Conservation (phyloP, 2,797 vertebrate species). For the Tragopan temminckii region DNA sequence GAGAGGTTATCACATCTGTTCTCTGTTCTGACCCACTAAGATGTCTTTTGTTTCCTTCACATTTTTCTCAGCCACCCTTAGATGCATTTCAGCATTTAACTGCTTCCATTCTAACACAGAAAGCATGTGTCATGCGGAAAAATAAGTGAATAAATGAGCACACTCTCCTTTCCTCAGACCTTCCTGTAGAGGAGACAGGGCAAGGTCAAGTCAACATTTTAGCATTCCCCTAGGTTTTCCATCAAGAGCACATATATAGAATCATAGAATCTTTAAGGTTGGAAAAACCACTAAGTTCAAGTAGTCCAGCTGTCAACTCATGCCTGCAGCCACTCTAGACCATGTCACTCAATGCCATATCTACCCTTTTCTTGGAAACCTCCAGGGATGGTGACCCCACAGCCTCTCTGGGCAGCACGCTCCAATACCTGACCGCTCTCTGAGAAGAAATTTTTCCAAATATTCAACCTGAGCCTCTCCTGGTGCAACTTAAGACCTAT, state of each 20-base stretch:
- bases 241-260: neutral
- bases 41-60: slow-evolving; percentile 78
- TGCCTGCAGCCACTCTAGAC: too few species aligned
- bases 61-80: slow-evolving; percentile 30
- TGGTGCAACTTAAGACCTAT: too few species aligned
- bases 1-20: slow-evolving; percentile 80
- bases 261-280: too few species aligned
- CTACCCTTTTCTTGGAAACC: too few species aligned
- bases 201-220: neutral
- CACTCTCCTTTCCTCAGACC: neutral
- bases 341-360: too few species aligned
- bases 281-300: too few species aligned
- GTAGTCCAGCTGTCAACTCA: too few species aligned
- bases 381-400: too few species aligned
- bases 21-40: slow-evolving; percentile 78
- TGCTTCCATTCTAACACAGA: neutral
- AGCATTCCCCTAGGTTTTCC: neutral
- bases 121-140: neutral
- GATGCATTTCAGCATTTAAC: neutral
- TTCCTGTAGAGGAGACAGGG: neutral
- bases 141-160: neutral
- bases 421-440: too few species aligned
- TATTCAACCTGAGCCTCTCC: too few species aligned
- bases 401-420: too few species aligned
- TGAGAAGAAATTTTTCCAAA: too few species aligned